Conservation (phyloP, 2,888 invertebrate species). For the Torymus tubicola region DNA sequence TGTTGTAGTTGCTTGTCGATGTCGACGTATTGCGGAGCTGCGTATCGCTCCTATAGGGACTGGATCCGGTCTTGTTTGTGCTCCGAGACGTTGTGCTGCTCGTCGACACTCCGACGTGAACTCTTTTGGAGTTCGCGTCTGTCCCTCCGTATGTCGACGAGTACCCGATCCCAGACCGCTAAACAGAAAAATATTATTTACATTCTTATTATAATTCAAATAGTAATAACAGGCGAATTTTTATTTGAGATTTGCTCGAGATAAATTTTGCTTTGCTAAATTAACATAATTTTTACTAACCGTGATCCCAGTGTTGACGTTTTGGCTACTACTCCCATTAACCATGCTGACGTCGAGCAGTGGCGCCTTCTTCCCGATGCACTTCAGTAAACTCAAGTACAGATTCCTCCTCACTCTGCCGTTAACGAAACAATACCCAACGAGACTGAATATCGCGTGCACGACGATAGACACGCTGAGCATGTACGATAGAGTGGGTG, state of each 20-base stretch:
- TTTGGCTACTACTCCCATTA: slow-evolving; percentile 84
- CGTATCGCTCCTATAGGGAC: slow-evolving; percentile 92
- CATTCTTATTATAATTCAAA: slow-evolving; percentile 49
- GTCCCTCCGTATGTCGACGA: slow-evolving; percentile 88
- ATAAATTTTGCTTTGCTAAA: too few species aligned
- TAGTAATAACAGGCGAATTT: too few species aligned
- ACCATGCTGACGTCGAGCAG: slow-evolving; percentile 86
- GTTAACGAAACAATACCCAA: slow-evolving; percentile 93
- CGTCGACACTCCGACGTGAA: slow-evolving; percentile 94
- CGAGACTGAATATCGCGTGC: slow-evolving; percentile 89
- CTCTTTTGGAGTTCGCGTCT: slow-evolving; percentile 80
- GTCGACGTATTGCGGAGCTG: slow-evolving; percentile 90
- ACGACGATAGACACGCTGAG: slow-evolving; percentile 87
- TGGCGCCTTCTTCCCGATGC: slow-evolving; percentile 89
- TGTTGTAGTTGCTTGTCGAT: slow-evolving; percentile 91
- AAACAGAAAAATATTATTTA: slow-evolving; percentile 61
- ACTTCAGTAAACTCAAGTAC: slow-evolving; percentile 83
- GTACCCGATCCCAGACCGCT: slow-evolving; percentile 90
- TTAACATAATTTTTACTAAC: slow-evolving; percentile 70
- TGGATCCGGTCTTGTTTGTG: slow-evolving; percentile 95
- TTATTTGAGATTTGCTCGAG: too few species aligned
- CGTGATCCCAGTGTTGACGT: slow-evolving; percentile 80
- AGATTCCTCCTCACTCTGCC: slow-evolving; percentile 89
- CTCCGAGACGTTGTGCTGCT: slow-evolving; percentile 96
- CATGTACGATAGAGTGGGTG: slow-evolving; percentile 85